These are phyloP conservation scores for Drosophila picticornis DNA, from an alignment of 2,888 invertebrate species.

Conservation along the genomic window DNA sequence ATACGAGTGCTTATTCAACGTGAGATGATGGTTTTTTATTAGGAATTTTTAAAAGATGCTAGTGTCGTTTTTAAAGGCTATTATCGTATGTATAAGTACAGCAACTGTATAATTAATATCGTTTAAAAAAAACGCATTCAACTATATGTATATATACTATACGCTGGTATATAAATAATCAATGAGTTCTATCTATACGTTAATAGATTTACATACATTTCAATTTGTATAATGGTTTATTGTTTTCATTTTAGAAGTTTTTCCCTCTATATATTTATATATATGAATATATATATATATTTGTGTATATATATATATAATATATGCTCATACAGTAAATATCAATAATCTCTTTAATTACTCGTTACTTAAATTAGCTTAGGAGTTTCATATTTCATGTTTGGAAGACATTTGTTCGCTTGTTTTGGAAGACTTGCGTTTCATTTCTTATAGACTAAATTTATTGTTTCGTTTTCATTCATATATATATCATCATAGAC, in stretches of 20 bases:
- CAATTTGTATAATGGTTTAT: conserved; percentile 65
- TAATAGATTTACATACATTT: conserved; percentile 64
- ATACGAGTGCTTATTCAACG: conserved; percentile 50
- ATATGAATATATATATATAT: conserved; percentile 38
- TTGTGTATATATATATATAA: conserved; percentile 44
- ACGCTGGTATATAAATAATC: conserved; percentile 69
- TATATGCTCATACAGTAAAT: conserved; percentile 65
- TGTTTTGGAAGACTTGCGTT: conserved; percentile 82
- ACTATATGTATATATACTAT: conserved; percentile 61
- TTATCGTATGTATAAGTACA: conserved; percentile 71
- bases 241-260: conserved; percentile 38
- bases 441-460: conserved; percentile 70
- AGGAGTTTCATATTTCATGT: conserved; percentile 58
- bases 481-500: conserved; percentile 10
- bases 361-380: conserved; percentile 58
- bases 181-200: conserved; percentile 75
- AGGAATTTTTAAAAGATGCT: conserved; percentile 76
- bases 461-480: conserved; percentile 49
- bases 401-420: conserved; percentile 81
- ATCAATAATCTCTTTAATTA: conserved; percentile 58
- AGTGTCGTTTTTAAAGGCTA: conserved; percentile 72
- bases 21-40: conserved; percentile 76
- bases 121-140: conserved; percentile 75
- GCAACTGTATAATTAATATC: conserved; percentile 76
- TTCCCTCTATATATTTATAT: conserved; percentile 39